Conservation (phyloP, 2,888 invertebrate genomes). For the Nematopogon swammerdamellus region DNA sequence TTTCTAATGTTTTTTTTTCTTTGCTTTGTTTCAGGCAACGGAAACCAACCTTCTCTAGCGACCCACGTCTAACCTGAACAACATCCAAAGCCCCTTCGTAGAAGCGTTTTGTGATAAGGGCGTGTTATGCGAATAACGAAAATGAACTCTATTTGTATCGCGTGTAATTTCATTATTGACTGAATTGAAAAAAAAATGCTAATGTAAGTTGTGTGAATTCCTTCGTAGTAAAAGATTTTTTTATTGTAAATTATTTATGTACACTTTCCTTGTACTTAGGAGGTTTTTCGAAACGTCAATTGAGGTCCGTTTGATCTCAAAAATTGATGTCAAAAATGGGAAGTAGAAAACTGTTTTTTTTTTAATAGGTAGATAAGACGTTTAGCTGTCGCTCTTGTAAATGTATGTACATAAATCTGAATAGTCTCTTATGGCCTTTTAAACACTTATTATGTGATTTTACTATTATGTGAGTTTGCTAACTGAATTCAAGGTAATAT, state of each 20-base stretch:
- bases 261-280: too few species aligned
- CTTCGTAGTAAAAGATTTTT: not conserved
- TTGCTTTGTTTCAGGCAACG: conserved; percentile 42
- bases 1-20: conserved; percentile 2
- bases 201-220: not conserved
- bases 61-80: conserved; percentile 56
- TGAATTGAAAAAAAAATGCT: not conserved
- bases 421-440: too few species aligned
- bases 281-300: too few species aligned
- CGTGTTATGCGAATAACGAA: not conserved
- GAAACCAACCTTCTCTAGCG: conserved; percentile 49
- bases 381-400: too few species aligned
- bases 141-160: not conserved
- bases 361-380: too few species aligned
- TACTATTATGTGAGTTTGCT: too few species aligned
- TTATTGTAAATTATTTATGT: not conserved
- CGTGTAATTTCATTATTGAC: not conserved
- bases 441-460: too few species aligned
- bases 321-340: too few species aligned
- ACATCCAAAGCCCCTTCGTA: not conserved
- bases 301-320: not conserved
- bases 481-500: too few species aligned
- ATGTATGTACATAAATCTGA: too few species aligned
- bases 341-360: too few species aligned
- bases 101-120: too few species aligned